phyloP scores from a whole-genome alignment of 2,888 invertebrate genomes.

The Luffia ferchaultella region DNA sequence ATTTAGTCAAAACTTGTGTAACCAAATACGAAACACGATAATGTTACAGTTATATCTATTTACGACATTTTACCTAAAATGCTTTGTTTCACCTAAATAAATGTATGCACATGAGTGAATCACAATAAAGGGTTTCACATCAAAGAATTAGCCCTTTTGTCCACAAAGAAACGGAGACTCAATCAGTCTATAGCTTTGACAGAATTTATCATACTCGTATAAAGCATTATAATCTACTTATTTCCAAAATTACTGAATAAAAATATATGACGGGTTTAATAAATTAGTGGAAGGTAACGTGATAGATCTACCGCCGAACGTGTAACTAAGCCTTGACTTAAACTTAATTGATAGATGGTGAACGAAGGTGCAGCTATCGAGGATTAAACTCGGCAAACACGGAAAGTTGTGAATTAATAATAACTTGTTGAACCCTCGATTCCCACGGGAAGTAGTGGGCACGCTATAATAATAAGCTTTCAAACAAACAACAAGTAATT shows the following conservation, averaged over 20 bases:
- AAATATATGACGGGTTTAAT: too few relatives aligned
- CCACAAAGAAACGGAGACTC: background rate
- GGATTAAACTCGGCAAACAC: conserved; percentile 31
- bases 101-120: background rate
- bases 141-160: background rate
- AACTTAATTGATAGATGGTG: conserved; percentile 14
- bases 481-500: conserved; percentile 58
- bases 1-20: too few relatives aligned
- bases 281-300: background rate
- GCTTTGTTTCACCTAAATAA: background rate
- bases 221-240: too few relatives aligned
- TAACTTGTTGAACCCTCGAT: conserved; percentile 32
- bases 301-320: background rate
- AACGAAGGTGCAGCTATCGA: conserved; percentile 34
- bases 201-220: background rate
- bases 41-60: background rate
- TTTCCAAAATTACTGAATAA: too few relatives aligned
- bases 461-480: conserved; percentile 47
- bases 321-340: background rate
- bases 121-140: background rate
- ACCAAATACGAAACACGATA: too few relatives aligned
- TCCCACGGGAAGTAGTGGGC: conserved; percentile 42
- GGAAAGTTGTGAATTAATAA: conserved; percentile 51
- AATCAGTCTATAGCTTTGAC: background rate
- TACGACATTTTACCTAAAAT: background rate